These are phyloP conservation scores for Actenoides hombroni DNA, from an alignment of 2,113 vertebrate genomes.

Conservation along the genomic window DNA sequence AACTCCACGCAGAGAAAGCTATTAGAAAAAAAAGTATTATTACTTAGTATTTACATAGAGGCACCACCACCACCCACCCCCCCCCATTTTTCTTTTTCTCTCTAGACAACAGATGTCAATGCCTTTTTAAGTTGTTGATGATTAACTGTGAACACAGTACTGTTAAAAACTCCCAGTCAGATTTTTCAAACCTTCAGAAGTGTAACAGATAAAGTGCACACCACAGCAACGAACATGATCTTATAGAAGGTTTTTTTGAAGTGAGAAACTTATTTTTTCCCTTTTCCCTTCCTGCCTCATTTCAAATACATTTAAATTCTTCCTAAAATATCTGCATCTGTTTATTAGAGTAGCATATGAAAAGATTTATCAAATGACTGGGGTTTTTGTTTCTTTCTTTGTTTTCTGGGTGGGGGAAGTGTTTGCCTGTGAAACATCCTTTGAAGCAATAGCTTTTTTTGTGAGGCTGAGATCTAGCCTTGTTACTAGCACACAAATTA, in stretches of 20 bases:
- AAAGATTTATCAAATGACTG: conserved; percentile 23
- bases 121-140: conserved; percentile 65
- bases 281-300: neutral
- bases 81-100: conserved; percentile 29
- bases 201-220: conserved; percentile 48
- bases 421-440: neutral
- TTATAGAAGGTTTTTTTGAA: conserved; percentile 33
- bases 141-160: conserved; percentile 57
- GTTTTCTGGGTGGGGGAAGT: neutral
- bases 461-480: conserved; percentile 20
- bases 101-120: conserved; percentile 67
- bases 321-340: conserved; percentile 23
- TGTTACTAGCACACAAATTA: conserved; percentile 30
- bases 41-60: neutral
- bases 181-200: conserved; percentile 65
- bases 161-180: conserved; percentile 52
- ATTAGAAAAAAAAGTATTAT: neutral
- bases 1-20: neutral
- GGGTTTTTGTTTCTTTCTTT: neutral
- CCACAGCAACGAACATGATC: conserved; percentile 12
- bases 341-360: conserved; percentile 34
- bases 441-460: conserved; percentile 53
- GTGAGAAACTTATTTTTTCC: conserved; percentile 11
- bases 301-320: conserved; percentile 59
- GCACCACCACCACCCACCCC: neutral